Evolutionary conservation across 2,113 vertebrate genomes (phyloP).

Genomic region (Urocynchramus pylzowi): DNA sequence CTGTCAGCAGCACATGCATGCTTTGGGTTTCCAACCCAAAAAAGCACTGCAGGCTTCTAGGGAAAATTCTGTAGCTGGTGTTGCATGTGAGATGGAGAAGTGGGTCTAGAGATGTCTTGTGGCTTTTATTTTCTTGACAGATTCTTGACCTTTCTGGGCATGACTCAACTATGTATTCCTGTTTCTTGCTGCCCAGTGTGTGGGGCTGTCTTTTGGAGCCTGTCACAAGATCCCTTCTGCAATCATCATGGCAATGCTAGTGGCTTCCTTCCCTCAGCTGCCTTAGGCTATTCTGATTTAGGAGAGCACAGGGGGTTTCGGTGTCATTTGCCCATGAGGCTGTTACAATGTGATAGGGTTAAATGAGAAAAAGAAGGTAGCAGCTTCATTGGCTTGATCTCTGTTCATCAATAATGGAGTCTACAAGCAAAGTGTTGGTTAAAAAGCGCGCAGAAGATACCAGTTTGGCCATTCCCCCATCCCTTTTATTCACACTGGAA

Average conservation of each 20-base stretch:
- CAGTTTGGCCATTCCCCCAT: not conserved
- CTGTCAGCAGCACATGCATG: rapidly evolving
- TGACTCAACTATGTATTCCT: not conserved
- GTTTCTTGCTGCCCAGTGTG: rapidly evolving
- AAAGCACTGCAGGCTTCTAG: not conserved
- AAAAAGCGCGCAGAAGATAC: not conserved
- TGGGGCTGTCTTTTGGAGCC: not conserved
- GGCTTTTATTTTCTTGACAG: not conserved
- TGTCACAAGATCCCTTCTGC: not conserved
- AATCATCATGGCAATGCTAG: not conserved
- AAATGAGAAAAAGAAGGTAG: not conserved
- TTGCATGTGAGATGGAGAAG: not conserved
- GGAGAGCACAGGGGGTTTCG: not conserved
- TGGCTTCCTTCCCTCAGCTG: rapidly evolving
- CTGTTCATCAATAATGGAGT: not conserved
- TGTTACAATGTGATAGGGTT: not conserved
- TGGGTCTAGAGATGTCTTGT: not conserved
- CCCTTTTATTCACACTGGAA: not conserved
- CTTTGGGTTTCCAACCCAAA: not conserved
- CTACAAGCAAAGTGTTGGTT: not conserved
- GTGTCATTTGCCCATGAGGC: not conserved
- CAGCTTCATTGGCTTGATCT: not conserved
- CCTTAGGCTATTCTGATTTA: not conserved
- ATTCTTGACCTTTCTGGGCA: rapidly evolving
- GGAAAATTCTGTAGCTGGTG: not conserved